Evolutionary conservation across 2,797 vertebrate genomes (phyloP), one percentile per base, ranked within the genome.

Genomic region (Nasua narica): DNA sequence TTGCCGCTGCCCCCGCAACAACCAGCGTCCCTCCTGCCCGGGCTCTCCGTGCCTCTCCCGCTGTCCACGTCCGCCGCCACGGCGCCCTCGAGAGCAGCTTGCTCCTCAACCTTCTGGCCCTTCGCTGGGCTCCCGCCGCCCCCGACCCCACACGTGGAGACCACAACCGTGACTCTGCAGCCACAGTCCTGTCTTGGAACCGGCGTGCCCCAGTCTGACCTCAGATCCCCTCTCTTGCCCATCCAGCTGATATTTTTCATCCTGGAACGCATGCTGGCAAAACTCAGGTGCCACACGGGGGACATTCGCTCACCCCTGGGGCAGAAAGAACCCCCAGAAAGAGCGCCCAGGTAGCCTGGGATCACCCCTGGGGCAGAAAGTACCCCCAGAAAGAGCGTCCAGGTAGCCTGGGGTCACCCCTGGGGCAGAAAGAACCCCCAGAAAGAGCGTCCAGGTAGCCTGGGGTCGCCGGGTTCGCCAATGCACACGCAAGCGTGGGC

Each of bases 81-180:
- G 0, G 18, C 65, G 7, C 35, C 35, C 32, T 9, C 7, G 8
- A 56, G 3, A 16, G 62, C 15, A n/a, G n/a, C 62, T 35, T 3
- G 8, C 3, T 19, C n/a, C n/a, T 35, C 32, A 2, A 19, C 62
- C 62, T 8, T 40, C 3, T 4, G 62, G 15, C 7, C 16, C 7
- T n/a, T 67, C 65, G 0, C 65, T 67, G 65, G 65, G n/a, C 65
- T 69, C 65, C 3, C 18, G 65, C n/a, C n/a, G 2, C n/a, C 1
- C n/a, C n/a, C 12, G n/a, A 7, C 9, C 35, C 65, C 2, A 0
- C 65, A 11, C 9, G 1, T 2, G 7, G 65, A 35, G n/a, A 35
- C n/a, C n/a, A 21, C 18, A 19, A 10, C 19, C 19, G 9, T 18
- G 1, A 10, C 65, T 69, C 65, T 10, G n/a, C 65, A 37, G 65